These are phyloP conservation scores for Dynastes hyllus DNA, from an alignment of 2,888 invertebrate species.

Conservation along the genomic window DNA sequence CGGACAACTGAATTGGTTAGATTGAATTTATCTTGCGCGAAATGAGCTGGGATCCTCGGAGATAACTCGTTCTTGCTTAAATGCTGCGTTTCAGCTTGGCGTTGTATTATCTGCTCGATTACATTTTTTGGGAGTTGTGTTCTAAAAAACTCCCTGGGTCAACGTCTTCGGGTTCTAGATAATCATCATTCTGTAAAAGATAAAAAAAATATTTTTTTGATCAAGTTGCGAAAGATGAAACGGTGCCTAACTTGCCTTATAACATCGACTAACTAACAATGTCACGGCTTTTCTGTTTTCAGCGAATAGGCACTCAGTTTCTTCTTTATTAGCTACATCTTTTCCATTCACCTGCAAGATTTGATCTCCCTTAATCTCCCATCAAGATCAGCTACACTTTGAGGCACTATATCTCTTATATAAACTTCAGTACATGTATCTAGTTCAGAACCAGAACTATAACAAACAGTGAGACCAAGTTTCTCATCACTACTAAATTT, in stretches of 20 bases:
- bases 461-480: slow-evolving; percentile 80
- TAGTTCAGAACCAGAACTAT: slow-evolving; percentile 75
- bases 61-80: slow-evolving; percentile 59
- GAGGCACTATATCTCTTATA: slow-evolving; percentile 78
- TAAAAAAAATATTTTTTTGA: neutral
- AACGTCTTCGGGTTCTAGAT: slow-evolving; percentile 62
- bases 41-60: slow-evolving; percentile 69
- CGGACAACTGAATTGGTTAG: slow-evolving; percentile 67
- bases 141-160: slow-evolving; percentile 56
- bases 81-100: slow-evolving; percentile 64
- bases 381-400: slow-evolving; percentile 76
- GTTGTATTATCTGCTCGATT: slow-evolving; percentile 72
- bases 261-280: slow-evolving; percentile 76
- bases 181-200: slow-evolving; percentile 64
- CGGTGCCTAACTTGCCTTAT: slow-evolving; percentile 69
- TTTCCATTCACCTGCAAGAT: slow-evolving; percentile 77
- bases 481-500: slow-evolving; percentile 76
- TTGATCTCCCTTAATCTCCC: slow-evolving; percentile 78
- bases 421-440: slow-evolving; percentile 77
- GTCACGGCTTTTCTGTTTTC: slow-evolving; percentile 75
- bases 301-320: slow-evolving; percentile 77
- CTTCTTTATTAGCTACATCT: slow-evolving; percentile 76
- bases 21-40: slow-evolving; percentile 63
- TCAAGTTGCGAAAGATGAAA: neutral
- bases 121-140: slow-evolving; percentile 71